Base-by-base conservation (phyloP, 92 coral and sea anemone species). In the Hydrozoanthus gracilis region DNA sequence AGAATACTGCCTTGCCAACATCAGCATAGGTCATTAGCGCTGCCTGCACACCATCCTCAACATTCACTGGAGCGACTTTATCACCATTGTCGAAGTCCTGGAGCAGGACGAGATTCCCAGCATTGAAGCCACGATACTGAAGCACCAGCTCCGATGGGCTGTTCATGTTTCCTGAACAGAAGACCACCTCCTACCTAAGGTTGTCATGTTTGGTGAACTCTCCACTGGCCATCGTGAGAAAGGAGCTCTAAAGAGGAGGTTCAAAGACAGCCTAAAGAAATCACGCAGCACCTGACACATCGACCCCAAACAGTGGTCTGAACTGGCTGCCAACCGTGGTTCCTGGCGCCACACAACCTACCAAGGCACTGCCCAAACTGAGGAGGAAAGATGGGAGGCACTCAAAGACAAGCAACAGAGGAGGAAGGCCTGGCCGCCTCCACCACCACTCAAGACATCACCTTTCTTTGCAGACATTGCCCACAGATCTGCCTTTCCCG, bases 201-300 rank as follows among this genome's bases (percentile, higher is more conserved):
- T 86, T 66, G 68, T 68, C 68, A 45, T 89, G 72, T 86, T 64
- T 27, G 87, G 90, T 55, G 87, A 86, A 71, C 90, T 86, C 47
- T 54, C 82, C 47, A 69, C 86, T 67, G 87, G 89, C 18, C 61
- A 69, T 46, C 55, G 87, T n/a, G 75, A 27, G 78, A 89, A 89
- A 86, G 86, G 92, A 56, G 82, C 86, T 17, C 82, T 77, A 44
- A 89, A 77, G 80, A 65, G 64, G 48, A 12, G 83, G 4, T 89
- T 18, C 86, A 89, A 86, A 55, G 90, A 89, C 88, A 35, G 50
- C 27, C 75, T 85, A 51, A 88, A 88, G 12, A 73, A 85, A 18
- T 78, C 86, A 44, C 77, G 66, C 49, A 39, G n/a, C 8, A 44
- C 87, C 65, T 79, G 86, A n/a, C 0, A 66, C 69, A 79, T 80